Percentiles rank a stretch among this genome's conserved stretches.
phyloP scores from a whole-genome alignment of 2,888 invertebrate species.

The Drosophila barbarae region DNA sequence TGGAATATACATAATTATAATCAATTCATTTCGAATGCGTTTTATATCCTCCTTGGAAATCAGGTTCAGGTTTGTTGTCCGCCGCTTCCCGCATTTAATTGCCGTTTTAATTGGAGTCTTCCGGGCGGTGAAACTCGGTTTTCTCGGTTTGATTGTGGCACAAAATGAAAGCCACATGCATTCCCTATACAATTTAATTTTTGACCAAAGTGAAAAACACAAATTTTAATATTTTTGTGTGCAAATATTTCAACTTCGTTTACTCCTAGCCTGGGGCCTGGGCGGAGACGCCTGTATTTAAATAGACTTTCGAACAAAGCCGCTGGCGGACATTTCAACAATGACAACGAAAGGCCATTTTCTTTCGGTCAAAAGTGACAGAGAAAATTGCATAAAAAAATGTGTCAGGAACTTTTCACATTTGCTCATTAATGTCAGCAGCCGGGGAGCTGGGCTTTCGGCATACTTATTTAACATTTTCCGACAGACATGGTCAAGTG shows the following conservation, averaged over 20 bases:
- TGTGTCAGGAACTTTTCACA: slow-evolving; percentile 32
- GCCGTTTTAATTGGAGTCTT: slow-evolving; percentile 55
- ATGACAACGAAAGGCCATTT: slow-evolving; percentile 26
- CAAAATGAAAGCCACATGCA: slow-evolving; percentile 13
- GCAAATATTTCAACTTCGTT: neutral
- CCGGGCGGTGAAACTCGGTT: slow-evolving; percentile 16
- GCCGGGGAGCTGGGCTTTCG: neutral
- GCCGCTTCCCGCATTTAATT: slow-evolving; percentile 45
- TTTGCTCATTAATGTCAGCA: slow-evolving; percentile 63
- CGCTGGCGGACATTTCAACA: slow-evolving; percentile 23
- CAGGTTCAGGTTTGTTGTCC: neutral
- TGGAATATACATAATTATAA: slow-evolving; percentile 36
- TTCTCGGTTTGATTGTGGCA: slow-evolving; percentile 3
- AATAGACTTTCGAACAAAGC: slow-evolving; percentile 17
- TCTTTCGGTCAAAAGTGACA: slow-evolving; percentile 37
- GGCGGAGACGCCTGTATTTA: neutral
- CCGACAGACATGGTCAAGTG: slow-evolving; percentile 29
- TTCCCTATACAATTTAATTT: neutral
- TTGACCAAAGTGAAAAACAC: neutral
- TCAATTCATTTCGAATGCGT: slow-evolving; percentile 52
- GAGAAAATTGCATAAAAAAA: slow-evolving; percentile 47
- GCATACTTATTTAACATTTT: slow-evolving; percentile 2
- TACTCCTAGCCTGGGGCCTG: neutral
- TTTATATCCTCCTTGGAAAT: neutral
- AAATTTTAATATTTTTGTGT: slow-evolving; percentile 13